Base-by-base conservation (phyloP, 2,113 vertebrate genomes). In the Zootoca vivipara region DNA sequence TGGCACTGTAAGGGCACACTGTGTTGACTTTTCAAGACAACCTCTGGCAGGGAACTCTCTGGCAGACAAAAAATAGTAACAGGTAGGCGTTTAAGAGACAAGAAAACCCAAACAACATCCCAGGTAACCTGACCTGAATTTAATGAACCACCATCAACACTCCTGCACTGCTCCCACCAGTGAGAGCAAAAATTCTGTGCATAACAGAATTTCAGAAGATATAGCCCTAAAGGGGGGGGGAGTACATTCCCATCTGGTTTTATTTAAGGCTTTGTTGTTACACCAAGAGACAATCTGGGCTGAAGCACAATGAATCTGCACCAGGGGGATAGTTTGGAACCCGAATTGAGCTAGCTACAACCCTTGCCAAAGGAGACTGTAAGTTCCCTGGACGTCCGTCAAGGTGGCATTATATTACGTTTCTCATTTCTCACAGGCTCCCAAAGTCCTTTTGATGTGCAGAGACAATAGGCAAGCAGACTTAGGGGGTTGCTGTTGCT, bases 91-190 rank as follows among this genome's bases (percentile, higher is more conserved):
- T 92, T 92, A 89, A 87, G 93, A 93, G 89, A 75, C 0, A 83
- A 90, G 92, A 87, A 93, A 94, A 81, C 88, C 93, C 91, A 91
- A 94, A 82, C 62, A 94, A 82, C 62, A 28, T 95, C 95, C 92
- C 94, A 93, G 94, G 89, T 95, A 96, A 58, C 85, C 89, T 93
- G 93, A 95, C 91, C 94, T 92, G 93, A 84, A 88, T 95, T 94
- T 89, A 93, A 85, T 16, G 2, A 89, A 42, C 82, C 86, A 64
- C 81, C 82, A 56, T 2, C n/a, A 82, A 85, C 86, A 30, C 28
- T 70, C 79, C 74, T 58, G 56, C 85, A 82, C 69, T 90, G 64
- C 73, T 78, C 56, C 74, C 28, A 9, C 86, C 83, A 33, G 46
- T 38, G 77, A 84, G 85, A 85, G 42, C 0, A 74, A 90, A 78